These are phyloP conservation scores for Tipula confusa DNA, from an alignment of 2,888 invertebrate genomes.

Conservation along the genomic window DNA sequence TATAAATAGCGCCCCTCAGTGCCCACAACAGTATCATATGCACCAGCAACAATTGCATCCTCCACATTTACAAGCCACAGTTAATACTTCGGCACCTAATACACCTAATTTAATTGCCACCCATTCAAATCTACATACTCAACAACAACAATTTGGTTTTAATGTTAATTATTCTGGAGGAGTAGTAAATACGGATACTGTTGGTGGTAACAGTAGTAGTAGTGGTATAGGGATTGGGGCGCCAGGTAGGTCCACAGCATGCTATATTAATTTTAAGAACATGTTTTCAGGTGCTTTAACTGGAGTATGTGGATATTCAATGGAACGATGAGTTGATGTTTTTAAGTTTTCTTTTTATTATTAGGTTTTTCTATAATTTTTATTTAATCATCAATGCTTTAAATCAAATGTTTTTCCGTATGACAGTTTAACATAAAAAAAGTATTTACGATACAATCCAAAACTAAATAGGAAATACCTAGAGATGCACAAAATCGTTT, in stretches of 20 bases:
- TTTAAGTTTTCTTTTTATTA: background rate
- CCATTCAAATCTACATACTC: constrained; percentile 33
- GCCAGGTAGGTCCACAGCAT: constrained; percentile 51
- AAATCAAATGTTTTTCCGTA: too few relatives aligned
- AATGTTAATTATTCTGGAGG: background rate
- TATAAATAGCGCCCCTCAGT: constrained; percentile 34
- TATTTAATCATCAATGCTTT: too few relatives aligned
- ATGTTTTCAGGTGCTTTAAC: constrained; percentile 36
- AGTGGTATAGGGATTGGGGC: constrained; percentile 35
- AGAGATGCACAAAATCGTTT: too few relatives aligned
- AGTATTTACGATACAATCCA: too few relatives aligned
- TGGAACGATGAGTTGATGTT: background rate
- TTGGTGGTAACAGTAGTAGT: constrained; percentile 28
- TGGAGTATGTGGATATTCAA: constrained; percentile 34
- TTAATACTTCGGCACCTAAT: constrained; percentile 33
- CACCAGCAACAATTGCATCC: constrained; percentile 35
- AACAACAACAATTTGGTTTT: constrained; percentile 34
- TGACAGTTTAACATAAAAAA: too few relatives aligned
- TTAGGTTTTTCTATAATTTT: background rate
- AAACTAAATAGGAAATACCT: too few relatives aligned
- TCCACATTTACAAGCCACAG: constrained; percentile 21
- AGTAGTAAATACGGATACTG: background rate
- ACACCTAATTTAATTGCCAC: constrained; percentile 34
- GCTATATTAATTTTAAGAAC: constrained; percentile 35
- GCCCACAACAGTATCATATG: constrained; percentile 36